phyloP scores from a whole-genome alignment of 2,888 invertebrate species.

The Orthosia gothica region DNA sequence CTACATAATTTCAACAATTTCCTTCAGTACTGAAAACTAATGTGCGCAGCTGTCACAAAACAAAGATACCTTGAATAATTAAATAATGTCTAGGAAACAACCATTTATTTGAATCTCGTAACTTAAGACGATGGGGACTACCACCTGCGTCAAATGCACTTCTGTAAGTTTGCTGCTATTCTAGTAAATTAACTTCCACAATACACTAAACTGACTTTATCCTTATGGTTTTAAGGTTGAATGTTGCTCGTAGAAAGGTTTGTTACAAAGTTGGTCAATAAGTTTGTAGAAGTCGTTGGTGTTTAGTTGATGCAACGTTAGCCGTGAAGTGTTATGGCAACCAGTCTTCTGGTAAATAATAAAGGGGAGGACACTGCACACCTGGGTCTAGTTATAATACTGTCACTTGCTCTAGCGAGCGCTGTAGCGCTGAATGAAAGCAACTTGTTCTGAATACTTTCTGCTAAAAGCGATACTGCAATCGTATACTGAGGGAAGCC shows the following conservation, averaged over 20 bases:
- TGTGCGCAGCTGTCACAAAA: slow-evolving; percentile 31
- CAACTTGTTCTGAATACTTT: neutral
- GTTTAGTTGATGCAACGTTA: slow-evolving; percentile 59
- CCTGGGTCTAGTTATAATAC: slow-evolving; percentile 43
- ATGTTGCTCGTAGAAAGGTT: slow-evolving; percentile 11
- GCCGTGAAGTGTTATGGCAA: slow-evolving; percentile 52
- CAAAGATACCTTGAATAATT: slow-evolving; percentile 77
- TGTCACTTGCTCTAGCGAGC: neutral
- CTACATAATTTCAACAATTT: too few relatives aligned
- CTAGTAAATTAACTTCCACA: too few relatives aligned
- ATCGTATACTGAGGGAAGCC: neutral
- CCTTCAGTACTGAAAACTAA: neutral
- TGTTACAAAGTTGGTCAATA: slow-evolving; percentile 36
- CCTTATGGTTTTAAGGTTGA: fast-evolving
- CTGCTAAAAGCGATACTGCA: neutral
- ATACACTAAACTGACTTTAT: slow-evolving; percentile 38
- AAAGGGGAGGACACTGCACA: slow-evolving; percentile 44
- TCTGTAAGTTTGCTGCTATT: slow-evolving; percentile 37
- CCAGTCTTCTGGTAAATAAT: slow-evolving; percentile 46
- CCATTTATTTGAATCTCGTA: slow-evolving; percentile 74
- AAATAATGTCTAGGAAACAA: slow-evolving; percentile 73
- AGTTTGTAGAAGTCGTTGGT: slow-evolving; percentile 50
- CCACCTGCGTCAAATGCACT: slow-evolving; percentile 85
- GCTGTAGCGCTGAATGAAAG: slow-evolving; percentile 1
- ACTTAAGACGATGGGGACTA: slow-evolving; percentile 70